phyloP scores from a whole-genome alignment of 2,888 invertebrate species.

The Rhamphomyia laevipes region DNA sequence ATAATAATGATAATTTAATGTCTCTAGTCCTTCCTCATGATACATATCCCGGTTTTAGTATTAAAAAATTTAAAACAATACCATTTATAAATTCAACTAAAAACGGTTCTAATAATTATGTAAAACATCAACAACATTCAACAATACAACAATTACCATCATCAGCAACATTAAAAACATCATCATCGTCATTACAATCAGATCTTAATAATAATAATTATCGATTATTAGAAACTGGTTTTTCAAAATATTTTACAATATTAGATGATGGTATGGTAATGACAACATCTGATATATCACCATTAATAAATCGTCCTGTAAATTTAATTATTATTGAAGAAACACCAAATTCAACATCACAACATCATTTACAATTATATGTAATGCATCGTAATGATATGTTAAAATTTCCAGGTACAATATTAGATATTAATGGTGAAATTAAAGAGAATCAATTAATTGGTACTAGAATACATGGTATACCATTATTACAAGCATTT shows the following conservation, averaged over 20 bases:
- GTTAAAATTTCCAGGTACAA: constrained; percentile 60
- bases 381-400: constrained; percentile 74
- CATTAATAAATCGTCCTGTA: constrained; percentile 68
- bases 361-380: constrained; percentile 68
- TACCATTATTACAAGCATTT: constrained; percentile 61
- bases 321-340: constrained; percentile 73
- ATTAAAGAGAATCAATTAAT: constrained; percentile 65
- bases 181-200: constrained; percentile 29
- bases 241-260: constrained; percentile 75
- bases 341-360: constrained; percentile 64
- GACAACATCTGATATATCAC: constrained; percentile 77
- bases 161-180: neutral
- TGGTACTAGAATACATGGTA: constrained; percentile 57
- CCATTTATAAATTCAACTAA: constrained; percentile 16
- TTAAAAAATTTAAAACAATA: constrained; percentile 58
- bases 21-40: constrained; percentile 69
- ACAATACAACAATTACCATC: neutral
- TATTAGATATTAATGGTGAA: constrained; percentile 52
- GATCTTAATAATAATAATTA: constrained; percentile 42
- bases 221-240: constrained; percentile 64
- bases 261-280: constrained; percentile 79
- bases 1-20: constrained; percentile 24
- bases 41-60: constrained; percentile 78
- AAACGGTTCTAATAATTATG: no score
- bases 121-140: no score